These are phyloP conservation scores for Pomatostomus ruficeps DNA, from an alignment of 2,113 vertebrate species.

Conservation along the genomic window DNA sequence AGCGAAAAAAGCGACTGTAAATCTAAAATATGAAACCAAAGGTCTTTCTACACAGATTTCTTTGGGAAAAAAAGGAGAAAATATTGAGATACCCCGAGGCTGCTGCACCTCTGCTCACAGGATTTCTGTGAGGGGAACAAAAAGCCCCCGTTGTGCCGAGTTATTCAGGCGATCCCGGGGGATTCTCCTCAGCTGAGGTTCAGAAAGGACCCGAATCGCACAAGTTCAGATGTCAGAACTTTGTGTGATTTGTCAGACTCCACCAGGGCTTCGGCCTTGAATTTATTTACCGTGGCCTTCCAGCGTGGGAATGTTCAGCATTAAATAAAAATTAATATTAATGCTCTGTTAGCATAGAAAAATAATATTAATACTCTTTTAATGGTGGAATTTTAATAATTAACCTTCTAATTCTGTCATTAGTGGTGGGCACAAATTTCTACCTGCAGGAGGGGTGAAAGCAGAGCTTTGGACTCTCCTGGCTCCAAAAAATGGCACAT, in stretches of 20 bases:
- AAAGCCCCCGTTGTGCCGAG: background rate
- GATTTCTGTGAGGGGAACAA: background rate
- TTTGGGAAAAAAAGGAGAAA: background rate
- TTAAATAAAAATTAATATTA: background rate
- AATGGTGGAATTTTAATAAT: background rate
- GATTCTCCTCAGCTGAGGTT: background rate
- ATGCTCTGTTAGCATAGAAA: background rate
- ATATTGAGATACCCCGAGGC: background rate
- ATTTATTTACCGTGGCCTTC: background rate
- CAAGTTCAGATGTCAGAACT: background rate
- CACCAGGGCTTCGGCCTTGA: background rate
- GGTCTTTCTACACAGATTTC: background rate
- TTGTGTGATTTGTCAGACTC: background rate
- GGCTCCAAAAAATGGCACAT: background rate
- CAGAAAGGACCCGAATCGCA: background rate
- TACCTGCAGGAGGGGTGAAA: rapidly evolving
- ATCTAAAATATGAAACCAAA: background rate
- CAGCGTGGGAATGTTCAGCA: background rate
- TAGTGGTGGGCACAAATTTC: background rate
- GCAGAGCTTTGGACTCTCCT: background rate
- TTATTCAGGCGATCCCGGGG: background rate
- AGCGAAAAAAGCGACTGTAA: background rate
- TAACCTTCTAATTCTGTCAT: background rate
- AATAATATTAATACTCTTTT: too few relatives aligned
- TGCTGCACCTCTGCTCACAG: background rate